Conservation (phyloP, 1,140 invertebrate species). For the Wiebesia pumilae region DNA sequence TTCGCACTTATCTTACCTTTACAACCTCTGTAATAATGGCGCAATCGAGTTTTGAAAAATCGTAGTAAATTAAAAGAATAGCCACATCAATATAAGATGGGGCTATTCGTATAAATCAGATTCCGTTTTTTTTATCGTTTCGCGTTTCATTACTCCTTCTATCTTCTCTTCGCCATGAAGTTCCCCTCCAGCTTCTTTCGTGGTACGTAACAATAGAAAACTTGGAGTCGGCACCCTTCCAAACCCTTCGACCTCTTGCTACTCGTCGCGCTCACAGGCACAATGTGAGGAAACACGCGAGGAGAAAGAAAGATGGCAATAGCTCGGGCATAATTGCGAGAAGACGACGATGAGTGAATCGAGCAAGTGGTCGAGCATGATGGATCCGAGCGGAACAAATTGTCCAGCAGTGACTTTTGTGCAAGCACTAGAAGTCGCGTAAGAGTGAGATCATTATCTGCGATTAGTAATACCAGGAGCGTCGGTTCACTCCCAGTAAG, state of each 20-base stretch:
- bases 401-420: conserved; percentile 50
- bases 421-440: conserved; percentile 1
- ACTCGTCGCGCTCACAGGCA: not conserved
- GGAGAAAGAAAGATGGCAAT: conserved; percentile 3
- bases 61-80: not conserved
- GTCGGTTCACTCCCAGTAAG: not conserved
- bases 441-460: not conserved
- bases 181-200: not conserved
- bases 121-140: not conserved
- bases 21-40: not conserved
- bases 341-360: not conserved
- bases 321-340: conserved; percentile 26
- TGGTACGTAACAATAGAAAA: not conserved
- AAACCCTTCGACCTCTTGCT: not conserved
- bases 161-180: not conserved
- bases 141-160: not conserved
- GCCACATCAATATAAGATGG: too few species aligned
- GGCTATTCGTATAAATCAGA: not conserved
- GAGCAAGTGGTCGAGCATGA: not conserved
- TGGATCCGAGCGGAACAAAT: conserved; percentile 59
- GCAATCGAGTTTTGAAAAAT: not conserved
- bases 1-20: too few species aligned
- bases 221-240: not conserved
- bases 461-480: not conserved
- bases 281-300: not conserved